Base-by-base conservation (phyloP, 2,113 vertebrate genomes). In the Gasterosteus aculeatus region DNA sequence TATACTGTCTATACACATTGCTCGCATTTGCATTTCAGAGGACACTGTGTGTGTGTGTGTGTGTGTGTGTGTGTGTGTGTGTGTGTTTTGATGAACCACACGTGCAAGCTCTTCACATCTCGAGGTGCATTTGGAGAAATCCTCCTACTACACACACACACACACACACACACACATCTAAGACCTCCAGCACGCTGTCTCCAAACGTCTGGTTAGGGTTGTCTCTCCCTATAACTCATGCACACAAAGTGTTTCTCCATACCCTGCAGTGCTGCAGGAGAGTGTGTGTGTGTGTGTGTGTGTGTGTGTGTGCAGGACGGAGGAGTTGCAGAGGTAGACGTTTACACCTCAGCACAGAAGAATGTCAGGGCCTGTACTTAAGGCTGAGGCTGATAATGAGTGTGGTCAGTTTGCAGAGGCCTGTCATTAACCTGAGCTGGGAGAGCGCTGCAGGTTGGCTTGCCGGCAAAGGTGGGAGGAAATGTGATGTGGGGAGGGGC, bases 341-440 rank as follows among this genome's bases (percentile, higher is more conserved):
- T 93, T 92, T 93, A 92, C 91, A 93, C 90, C 91, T 93, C 89
- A 82, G 86, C 15, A 61, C 69, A 35, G 83, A 88, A 88, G 92
- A 92, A 93, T 94, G 91, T 87, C 84, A 80, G 80, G 75, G 78
- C 69, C 92, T 93, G 89, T 93, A 73, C 88, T 94, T 92, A 92
- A 87, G 70, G 69, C 86, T 71, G 69, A 72, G 62, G 70, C 88
- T 92, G 90, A 91, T 93, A 92, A 93, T 92, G 88, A 93, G 83
- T 75, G 86, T 87, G 91, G 91, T 90, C 88, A 91, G 86, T 91
- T 78, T 89, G 75, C 85, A 10, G 70, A 88, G 87, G 85, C 84
- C 91, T 92, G 92, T 94, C 89, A 94, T 94, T 94, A 94, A 88
- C 80, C 81, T 91, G 87, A 42, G 38, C 72, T 69, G 58, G 38